Evolutionary conservation across 2,113 vertebrate species (phyloP), one percentile per base, ranked within the genome.

Genomic region (Todiramphus chloris): DNA sequence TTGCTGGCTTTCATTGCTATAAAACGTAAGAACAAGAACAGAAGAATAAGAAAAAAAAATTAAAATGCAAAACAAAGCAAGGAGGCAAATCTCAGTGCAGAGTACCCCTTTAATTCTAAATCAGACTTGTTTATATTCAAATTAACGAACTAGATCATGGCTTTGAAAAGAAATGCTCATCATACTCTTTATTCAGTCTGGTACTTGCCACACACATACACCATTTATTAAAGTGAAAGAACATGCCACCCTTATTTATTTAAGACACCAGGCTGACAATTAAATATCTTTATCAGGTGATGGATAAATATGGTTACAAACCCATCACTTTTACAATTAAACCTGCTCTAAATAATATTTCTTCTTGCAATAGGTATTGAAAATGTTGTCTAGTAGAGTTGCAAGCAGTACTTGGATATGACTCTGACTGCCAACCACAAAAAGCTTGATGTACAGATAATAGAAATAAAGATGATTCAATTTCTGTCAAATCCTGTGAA

Each of bases 401-500:
- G 10, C 35, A 67, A 80, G 63, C 43, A 78, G 86, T 90, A 78
- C 37, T 37, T 30, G 66, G 33, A 66, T 44, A 30, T 55, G 23
- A 68, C 62, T 80, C 23, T 53, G 39, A 72, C 81, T 88, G 33
- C 43, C 13, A 82, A 46, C 48, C 69, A 68, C 25, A 66, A 75
- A 84, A 86, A 39, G 10, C 70, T 60, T 84, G 64, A 56, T 64
- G 37, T 55, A 78, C 64, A 89, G 77, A 78, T 72, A 67, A 68
- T 37, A 60, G 23, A 39, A 86, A 81, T 74, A 86, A 85, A 93
- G 78, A 77, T 37, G 1, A 76, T 60, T 88, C 19, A 2, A 39
- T 84, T 97, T 89, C 87, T 89, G 64, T 80, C 77, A 78, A 86
- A 89, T 19, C n/a, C 19, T 27, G 21, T 68, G 83, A 90, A 95